Conservation (phyloP, 2,113 vertebrate genomes). For the Plecturocebus donacophilus region DNA sequence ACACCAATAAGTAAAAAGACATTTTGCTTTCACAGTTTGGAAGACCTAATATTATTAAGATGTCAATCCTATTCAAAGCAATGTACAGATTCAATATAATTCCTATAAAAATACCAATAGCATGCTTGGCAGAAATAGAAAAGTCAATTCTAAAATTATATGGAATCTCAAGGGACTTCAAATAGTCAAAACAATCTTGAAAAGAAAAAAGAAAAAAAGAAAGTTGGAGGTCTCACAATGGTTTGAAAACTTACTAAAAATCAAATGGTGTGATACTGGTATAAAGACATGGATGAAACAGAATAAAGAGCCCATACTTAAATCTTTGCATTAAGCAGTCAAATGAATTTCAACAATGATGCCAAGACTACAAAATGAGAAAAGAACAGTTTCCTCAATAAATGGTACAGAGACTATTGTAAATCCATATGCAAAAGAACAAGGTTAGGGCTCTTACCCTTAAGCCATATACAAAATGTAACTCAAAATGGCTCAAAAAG, state of each 20-base stretch:
- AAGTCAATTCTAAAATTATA: not conserved
- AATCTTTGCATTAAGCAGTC: not conserved
- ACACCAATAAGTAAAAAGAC: not conserved
- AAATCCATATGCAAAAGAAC: not conserved
- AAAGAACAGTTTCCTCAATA: not conserved
- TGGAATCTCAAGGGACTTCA: not conserved
- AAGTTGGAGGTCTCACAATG: not conserved
- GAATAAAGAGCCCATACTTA: not conserved
- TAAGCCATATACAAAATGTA: not conserved
- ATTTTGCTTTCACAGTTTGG: not conserved
- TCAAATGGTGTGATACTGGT: not conserved
- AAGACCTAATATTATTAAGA: not conserved
- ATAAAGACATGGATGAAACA: not conserved
- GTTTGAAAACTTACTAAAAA: not conserved
- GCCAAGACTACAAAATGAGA: not conserved
- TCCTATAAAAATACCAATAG: not conserved
- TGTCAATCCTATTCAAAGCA: not conserved
- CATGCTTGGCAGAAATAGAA: not conserved
- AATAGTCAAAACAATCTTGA: not conserved
- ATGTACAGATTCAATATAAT: not conserved
- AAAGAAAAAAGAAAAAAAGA: not conserved
- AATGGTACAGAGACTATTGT: not conserved
- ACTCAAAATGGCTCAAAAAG: not conserved
- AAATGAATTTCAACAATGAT: not conserved
- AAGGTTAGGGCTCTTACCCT: not conserved